phyloP scores from a whole-genome alignment of 1,140 invertebrate species.

The Drosophila parvula region DNA sequence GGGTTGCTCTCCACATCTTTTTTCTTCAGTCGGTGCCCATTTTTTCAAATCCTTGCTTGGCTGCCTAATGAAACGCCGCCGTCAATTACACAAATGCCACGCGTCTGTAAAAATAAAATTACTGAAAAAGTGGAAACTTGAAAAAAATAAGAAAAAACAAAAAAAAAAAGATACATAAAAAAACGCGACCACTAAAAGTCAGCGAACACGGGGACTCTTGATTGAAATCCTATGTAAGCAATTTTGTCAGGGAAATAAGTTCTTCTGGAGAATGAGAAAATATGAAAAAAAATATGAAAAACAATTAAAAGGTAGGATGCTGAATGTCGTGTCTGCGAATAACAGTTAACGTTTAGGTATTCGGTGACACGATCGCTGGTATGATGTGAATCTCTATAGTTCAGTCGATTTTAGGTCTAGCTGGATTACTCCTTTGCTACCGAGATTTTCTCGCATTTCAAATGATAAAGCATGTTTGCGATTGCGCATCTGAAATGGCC shows the following conservation, averaged over 20 bases:
- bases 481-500: slow-evolving; percentile 1
- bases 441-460: slow-evolving; percentile 30
- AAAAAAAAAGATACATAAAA: neutral
- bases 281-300: neutral
- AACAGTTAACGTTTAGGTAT: slow-evolving; percentile 15
- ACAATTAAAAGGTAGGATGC: slow-evolving; percentile 26
- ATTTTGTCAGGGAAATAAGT: slow-evolving; percentile 57
- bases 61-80: slow-evolving; percentile 72
- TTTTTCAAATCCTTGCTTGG: slow-evolving; percentile 58
- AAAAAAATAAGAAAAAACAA: neutral
- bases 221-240: slow-evolving; percentile 62
- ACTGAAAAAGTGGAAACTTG: slow-evolving; percentile 38
- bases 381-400: neutral
- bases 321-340: slow-evolving; percentile 58
- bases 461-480: slow-evolving; percentile 47
- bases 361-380: neutral
- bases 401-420: neutral
- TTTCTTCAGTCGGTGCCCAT: slow-evolving; percentile 53
- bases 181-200: slow-evolving; percentile 55
- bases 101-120: slow-evolving; percentile 60
- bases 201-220: slow-evolving; percentile 50
- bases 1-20: slow-evolving; percentile 63
- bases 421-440: slow-evolving; percentile 38
- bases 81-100: slow-evolving; percentile 71
- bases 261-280: neutral